Base-by-base conservation (phyloP, 2,888 invertebrate genomes). In the Neuroscelio doddi region DNA sequence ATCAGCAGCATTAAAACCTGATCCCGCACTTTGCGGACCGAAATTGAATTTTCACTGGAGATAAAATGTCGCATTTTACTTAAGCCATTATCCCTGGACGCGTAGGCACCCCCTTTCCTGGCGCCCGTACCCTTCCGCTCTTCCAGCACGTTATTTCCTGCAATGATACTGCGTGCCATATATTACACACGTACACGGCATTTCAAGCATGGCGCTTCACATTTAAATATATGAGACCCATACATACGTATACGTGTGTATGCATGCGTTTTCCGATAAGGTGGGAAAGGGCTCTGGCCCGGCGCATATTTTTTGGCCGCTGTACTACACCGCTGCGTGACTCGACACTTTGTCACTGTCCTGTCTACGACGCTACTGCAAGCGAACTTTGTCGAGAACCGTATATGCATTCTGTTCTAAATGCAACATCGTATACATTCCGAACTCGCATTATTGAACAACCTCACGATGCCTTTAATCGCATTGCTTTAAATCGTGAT, bases 1-100 rank as follows among this genome's bases (percentile, higher is more conserved):
- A 75, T 73, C 73, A 70, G 64, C 64, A 68, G 68, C 73, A 71
- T 77, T 75, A 76, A 75, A 73, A 76, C 73, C 73, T 69, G 75
- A 77, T 76, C 72, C 71, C 63, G 76, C 75, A 74, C 76, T 76
- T 77, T 74, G 74, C 64, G 62, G 49, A 66, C 61, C 68, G 67
- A 73, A 77, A 76, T 77, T 74, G 72, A 78, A 75, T 78, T 74
- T 74, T 66, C 67, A 61, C 66, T 52, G 57, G 70, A 65, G 72
- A 73, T 73, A 72, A 74, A 78, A 74, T 69, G 73, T 73, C 71
- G 71, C 73, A 62, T 71, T 74, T 71, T 71, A 73, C 70, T 73
- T 72, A 72, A 73, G 66, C 72, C 69, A 74, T 76, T 76, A 74
- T 65, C 51, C 64, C 15, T 44, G 44, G 44, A 26, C 44, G 44